phyloP scores from a whole-genome alignment of 2,113 vertebrate genomes.

The Ochotona curzoniae region DNA sequence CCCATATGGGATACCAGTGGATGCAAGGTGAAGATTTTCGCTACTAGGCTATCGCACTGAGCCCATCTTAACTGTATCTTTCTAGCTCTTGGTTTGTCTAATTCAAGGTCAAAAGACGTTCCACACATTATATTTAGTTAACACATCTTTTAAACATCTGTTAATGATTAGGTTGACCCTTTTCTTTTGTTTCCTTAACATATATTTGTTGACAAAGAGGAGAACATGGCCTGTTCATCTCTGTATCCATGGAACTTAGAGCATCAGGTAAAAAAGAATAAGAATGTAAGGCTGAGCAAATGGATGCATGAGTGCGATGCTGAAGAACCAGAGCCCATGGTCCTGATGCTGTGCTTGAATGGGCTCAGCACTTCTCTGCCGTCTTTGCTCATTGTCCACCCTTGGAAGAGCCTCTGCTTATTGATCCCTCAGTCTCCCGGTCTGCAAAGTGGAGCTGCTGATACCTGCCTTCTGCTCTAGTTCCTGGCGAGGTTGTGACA shows the following conservation, averaged over 20 bases:
- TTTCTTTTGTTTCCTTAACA: slow-evolving; percentile 13
- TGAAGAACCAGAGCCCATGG: neutral
- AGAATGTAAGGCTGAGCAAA: neutral
- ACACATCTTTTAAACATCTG: neutral
- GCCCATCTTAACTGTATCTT: neutral
- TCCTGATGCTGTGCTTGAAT: neutral
- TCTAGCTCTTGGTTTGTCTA: neutral
- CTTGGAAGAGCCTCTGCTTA: neutral
- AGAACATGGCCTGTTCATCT: neutral
- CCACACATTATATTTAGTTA: neutral
- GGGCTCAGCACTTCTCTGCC: neutral
- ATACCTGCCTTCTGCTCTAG: slow-evolving; percentile 48
- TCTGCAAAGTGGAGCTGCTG: slow-evolving; percentile 60
- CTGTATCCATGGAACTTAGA: neutral
- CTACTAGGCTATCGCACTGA: too few relatives aligned
- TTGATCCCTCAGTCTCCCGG: slow-evolving; percentile 59
- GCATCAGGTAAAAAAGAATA: neutral
- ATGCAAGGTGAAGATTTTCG: too few relatives aligned
- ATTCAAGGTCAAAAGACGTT: neutral
- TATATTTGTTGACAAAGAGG: slow-evolving; percentile 1
- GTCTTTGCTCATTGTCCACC: neutral
- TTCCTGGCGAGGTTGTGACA: slow-evolving; percentile 69
- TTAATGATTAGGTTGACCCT: neutral
- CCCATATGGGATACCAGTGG: too few relatives aligned
- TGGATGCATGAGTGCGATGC: neutral